phyloP scores from a whole-genome alignment of 1,140 invertebrate species.

The Pseudoatta argentina region DNA sequence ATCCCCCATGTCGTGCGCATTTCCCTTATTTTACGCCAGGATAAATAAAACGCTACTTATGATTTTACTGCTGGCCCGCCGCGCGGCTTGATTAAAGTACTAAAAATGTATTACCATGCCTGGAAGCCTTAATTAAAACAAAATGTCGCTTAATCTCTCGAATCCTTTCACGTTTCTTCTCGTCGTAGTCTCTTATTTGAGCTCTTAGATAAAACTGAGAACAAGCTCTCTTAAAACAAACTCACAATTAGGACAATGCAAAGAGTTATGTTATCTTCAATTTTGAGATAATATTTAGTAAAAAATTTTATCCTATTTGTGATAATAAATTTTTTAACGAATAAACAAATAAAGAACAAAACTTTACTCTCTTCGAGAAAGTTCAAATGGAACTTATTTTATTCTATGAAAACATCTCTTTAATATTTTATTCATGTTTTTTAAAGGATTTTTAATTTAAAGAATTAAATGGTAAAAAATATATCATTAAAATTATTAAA shows the following conservation, averaged over 20 bases:
- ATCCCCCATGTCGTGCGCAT: not conserved
- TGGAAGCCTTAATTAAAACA: constrained; percentile 52
- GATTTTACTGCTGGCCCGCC: constrained; percentile 43
- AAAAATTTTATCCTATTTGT: not conserved
- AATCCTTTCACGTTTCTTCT: constrained; percentile 47
- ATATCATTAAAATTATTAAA: constrained; percentile 15
- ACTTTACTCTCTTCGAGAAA: not conserved
- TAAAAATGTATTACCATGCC: constrained; percentile 54
- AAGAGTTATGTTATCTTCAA: not conserved
- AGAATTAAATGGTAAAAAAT: constrained; percentile 4
- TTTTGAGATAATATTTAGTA: not conserved
- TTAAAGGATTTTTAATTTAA: not conserved
- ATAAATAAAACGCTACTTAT: constrained; percentile 56
- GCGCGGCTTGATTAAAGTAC: constrained; percentile 55
- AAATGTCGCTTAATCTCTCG: constrained; percentile 49
- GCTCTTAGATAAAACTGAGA: constrained; percentile 7
- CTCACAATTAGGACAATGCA: not conserved
- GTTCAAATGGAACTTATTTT: not conserved
- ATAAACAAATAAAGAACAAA: not conserved
- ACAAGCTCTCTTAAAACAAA: not conserved
- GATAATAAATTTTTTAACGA: not conserved
- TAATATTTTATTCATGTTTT: not conserved
- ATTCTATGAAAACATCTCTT: not conserved
- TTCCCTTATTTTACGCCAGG: constrained; percentile 27
- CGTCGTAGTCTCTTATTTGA: constrained; percentile 2